Conservation (phyloP, 1,140 invertebrate species). For the Schlechtendalia chinensis region DNA sequence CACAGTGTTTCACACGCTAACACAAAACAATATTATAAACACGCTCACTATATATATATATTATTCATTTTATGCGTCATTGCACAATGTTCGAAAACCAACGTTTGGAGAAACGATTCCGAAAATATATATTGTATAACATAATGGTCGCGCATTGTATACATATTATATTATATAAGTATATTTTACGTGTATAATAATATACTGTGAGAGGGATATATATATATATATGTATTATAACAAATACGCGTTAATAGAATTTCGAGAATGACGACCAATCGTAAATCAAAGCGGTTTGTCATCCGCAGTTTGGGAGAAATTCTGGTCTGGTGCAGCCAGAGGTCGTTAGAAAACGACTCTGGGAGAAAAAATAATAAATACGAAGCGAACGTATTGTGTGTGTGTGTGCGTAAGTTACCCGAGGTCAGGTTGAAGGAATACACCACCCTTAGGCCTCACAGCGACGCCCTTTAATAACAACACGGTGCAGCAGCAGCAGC, state of each 20-base stretch:
- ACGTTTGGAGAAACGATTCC: conserved; percentile 1
- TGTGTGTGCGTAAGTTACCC: background rate
- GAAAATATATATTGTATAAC: background rate
- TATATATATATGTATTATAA: background rate
- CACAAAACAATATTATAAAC: too few species aligned
- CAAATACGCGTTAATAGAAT: conserved; percentile 34
- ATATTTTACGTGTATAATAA: background rate
- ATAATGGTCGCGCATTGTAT: background rate
- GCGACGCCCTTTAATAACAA: conserved; percentile 24
- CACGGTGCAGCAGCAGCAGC: background rate
- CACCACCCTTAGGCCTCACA: background rate
- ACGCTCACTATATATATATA: too few species aligned
- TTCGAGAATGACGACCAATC: conserved; percentile 32
- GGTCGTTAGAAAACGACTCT: background rate
- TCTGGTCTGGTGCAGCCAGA: background rate
- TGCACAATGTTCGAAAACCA: background rate
- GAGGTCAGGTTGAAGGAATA: conserved; percentile 20
- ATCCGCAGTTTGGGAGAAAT: conserved; percentile 4
- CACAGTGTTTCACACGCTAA: conserved; percentile 16
- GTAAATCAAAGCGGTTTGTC: conserved; percentile 40
- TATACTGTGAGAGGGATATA: background rate
- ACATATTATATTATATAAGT: background rate
- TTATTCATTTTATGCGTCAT: background rate
- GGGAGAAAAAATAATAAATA: conserved; percentile 16
- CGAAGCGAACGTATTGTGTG: background rate